Evolutionary conservation across 2,888 invertebrate species (phyloP), one percentile per base, ranked within the genome.

Genomic region (Nemoura dubitans): DNA sequence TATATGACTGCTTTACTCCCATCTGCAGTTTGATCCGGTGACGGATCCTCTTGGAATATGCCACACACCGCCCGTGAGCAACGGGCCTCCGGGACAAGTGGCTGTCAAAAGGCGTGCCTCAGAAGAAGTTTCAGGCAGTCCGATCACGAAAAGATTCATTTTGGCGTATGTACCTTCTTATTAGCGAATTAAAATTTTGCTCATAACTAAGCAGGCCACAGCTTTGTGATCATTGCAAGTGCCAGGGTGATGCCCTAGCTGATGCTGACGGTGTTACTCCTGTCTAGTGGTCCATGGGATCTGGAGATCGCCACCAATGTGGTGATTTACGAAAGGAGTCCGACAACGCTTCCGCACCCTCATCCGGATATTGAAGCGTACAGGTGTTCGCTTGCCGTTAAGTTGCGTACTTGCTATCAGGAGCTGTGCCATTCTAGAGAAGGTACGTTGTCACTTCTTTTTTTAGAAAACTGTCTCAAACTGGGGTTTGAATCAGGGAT

Each of bases 281-380:
- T 89, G 86, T 89, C 81, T 89, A 93, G 93, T 43, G 98, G 98
- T 1, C 98, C 98, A 5, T 99, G 98, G 98, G 98, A 99, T 91
- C 94, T 99, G 90, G 98, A 98, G 91, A 95, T 98, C 86, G 95
- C 96, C 84, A 98, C 98, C 76, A 98, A 98, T 94, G 97, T 97
- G 87, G 96, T 98, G 85, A 96, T 97, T 89, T 95, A 94, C 90
- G 98, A 98, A 91, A 93, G 98, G 88, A 95, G 96, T 25, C 97
- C 97, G 0, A 96, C 96, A 89, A 94, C 95, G 88, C 93, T 96
- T 88, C 96, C 97, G 87, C 98, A 98, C 90, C 97, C 98, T 26
- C 98, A 98, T 93, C 98, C 99, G 0, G 98, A 98, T 91, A 95
- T 97, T 83, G 98, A 99, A 92, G 95, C 95, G n/a, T 94, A 96